These are phyloP conservation scores for Trichonephila inaurata DNA, from an alignment of 1,140 invertebrate species.

Conservation along the genomic window DNA sequence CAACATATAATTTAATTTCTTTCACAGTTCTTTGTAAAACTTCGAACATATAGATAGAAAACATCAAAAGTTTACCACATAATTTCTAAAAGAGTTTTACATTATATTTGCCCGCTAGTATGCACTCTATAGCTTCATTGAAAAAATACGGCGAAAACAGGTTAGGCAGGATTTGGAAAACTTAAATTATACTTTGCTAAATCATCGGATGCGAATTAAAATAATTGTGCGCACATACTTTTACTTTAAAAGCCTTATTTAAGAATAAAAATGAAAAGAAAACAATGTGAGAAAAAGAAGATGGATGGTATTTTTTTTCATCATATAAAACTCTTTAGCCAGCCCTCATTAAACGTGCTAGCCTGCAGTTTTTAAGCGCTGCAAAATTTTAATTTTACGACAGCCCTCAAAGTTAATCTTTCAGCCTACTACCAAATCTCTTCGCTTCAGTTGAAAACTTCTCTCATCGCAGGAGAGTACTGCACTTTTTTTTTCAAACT, in stretches of 20 bases:
- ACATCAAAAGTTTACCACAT: too few relatives aligned
- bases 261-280: not conserved
- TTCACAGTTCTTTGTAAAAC: too few relatives aligned
- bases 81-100: too few relatives aligned
- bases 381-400: slow-evolving; percentile 23
- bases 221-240: not conserved
- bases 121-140: too few relatives aligned
- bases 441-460: not conserved
- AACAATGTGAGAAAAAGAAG: not conserved
- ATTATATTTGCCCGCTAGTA: too few relatives aligned
- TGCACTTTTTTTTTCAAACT: not conserved
- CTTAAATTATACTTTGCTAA: too few relatives aligned
- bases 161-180: too few relatives aligned
- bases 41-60: too few relatives aligned
- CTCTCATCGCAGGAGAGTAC: too few relatives aligned
- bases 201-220: not conserved
- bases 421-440: slow-evolving; percentile 14
- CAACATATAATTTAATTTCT: too few relatives aligned
- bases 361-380: not conserved
- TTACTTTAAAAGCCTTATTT: not conserved
- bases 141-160: too few relatives aligned
- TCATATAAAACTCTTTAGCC: not conserved
- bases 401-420: not conserved
- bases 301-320: not conserved
- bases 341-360: not conserved